phyloP scores from a whole-genome alignment of 1,140 invertebrate species.

The Drosophila sp. region DNA sequence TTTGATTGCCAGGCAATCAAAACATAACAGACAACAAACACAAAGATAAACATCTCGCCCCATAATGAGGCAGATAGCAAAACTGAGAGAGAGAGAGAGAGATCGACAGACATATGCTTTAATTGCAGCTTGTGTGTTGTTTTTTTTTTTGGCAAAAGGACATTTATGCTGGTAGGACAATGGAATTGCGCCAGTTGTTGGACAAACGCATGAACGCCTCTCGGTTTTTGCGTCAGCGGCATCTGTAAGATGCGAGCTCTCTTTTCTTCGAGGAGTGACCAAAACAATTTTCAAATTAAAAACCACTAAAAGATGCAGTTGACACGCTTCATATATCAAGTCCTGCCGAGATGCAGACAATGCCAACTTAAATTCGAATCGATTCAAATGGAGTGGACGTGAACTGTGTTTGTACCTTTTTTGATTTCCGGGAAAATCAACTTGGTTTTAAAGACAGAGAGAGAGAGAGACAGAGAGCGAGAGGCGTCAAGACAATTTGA shows the following conservation, averaged over 20 bases:
- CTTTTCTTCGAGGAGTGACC: conserved; percentile 52
- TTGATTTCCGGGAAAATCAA: conserved; percentile 76
- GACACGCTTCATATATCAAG: conserved; percentile 79
- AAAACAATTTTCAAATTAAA: conserved; percentile 78
- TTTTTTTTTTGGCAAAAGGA: conserved; percentile 42
- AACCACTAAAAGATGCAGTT: conserved; percentile 77
- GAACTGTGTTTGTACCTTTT: conserved; percentile 49
- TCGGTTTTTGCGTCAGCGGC: background rate
- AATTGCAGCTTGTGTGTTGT: conserved; percentile 65
- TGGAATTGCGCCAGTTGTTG: conserved; percentile 70
- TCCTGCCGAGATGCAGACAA: conserved; percentile 13
- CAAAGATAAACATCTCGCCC: conserved; percentile 69
- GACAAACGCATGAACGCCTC: conserved; percentile 63
- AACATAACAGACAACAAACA: conserved; percentile 53
- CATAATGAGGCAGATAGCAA: conserved; percentile 57
- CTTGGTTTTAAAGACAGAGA: background rate
- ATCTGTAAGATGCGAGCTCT: conserved; percentile 1
- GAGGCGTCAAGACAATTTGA: conserved; percentile 64
- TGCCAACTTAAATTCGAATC: background rate
- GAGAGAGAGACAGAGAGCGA: no score
- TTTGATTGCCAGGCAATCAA: conserved; percentile 25
- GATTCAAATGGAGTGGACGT: no score
- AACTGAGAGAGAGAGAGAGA: conserved; percentile 28
- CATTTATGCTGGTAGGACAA: conserved; percentile 40
- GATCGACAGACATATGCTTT: conserved; percentile 62